phyloP scores from a whole-genome alignment of 2,888 invertebrate species.

The Scaptomyza cyrtandrae region DNA sequence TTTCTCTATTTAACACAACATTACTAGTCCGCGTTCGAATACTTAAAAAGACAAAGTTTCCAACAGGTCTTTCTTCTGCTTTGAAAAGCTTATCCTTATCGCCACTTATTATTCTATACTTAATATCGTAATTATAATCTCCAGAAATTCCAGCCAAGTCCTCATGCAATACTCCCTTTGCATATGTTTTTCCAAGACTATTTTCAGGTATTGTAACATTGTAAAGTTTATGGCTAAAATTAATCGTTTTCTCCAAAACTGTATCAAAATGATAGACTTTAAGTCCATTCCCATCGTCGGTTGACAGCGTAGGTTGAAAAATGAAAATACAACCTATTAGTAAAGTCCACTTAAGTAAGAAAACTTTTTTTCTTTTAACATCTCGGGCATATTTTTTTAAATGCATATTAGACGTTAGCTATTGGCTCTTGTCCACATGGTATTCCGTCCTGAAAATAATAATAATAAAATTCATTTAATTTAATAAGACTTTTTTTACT shows the following conservation, averaged over 20 bases:
- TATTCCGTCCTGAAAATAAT: conserved; percentile 60
- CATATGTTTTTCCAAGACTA: conserved; percentile 95
- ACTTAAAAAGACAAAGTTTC: conserved; percentile 97
- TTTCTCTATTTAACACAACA: conserved; percentile 96
- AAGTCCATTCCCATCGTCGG: conserved; percentile 29
- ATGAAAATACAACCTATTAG: conserved; percentile 53
- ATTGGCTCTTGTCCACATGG: conserved; percentile 66
- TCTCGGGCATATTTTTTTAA: conserved; percentile 71
- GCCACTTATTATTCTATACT: conserved; percentile 94
- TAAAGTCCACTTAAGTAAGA: conserved; percentile 58
- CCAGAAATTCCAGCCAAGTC: conserved; percentile 92
- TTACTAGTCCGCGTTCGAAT: conserved; percentile 95
- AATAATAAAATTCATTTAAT: not conserved
- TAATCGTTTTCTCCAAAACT: conserved; percentile 36
- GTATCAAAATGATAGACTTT: conserved; percentile 13
- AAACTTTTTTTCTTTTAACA: conserved; percentile 58
- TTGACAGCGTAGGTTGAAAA: conserved; percentile 52
- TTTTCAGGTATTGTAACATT: conserved; percentile 97
- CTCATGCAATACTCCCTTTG: conserved; percentile 88
- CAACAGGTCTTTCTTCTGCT: conserved; percentile 94
- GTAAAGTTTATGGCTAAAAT: conserved; percentile 90
- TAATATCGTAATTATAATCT: conserved; percentile 87
- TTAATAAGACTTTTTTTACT: no score
- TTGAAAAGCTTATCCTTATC: conserved; percentile 96
- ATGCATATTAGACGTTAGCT: conserved; percentile 74